Percentiles rank a stretch among this genome's conserved stretches.
phyloP scores from a whole-genome alignment of 2,888 invertebrate species.

The Helobdella robusta region DNA sequence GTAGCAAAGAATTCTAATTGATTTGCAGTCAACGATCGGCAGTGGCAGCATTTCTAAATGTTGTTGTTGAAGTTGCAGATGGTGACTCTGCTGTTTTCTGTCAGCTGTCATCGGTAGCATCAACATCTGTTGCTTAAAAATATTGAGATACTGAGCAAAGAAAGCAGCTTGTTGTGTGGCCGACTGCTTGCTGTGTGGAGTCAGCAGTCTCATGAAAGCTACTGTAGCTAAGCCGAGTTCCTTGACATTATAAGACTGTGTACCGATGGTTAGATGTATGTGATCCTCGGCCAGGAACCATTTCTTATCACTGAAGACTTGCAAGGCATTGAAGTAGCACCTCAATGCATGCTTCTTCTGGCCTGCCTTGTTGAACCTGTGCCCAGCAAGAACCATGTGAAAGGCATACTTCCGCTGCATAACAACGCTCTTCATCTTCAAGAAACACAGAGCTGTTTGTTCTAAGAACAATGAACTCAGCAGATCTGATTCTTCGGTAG shows the following conservation, averaged over 20 bases:
- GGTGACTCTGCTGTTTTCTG: conserved; percentile 28
- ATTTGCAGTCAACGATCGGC: conserved; percentile 62
- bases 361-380: conserved; percentile 82
- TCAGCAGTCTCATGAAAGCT: conserved; percentile 66
- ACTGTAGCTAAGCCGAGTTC: conserved; percentile 61
- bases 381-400: conserved; percentile 89
- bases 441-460: conserved; percentile 85
- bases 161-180: conserved; percentile 55
- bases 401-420: conserved; percentile 89
- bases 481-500: conserved; percentile 87
- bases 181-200: conserved; percentile 46
- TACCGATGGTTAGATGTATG: conserved; percentile 84
- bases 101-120: too few relatives aligned
- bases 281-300: conserved; percentile 92
- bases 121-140: conserved; percentile 57
- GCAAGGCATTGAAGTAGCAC: conserved; percentile 82
- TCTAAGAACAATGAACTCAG: conserved; percentile 84
- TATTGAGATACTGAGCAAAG: conserved; percentile 75
- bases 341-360: conserved; percentile 77
- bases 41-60: conserved; percentile 62
- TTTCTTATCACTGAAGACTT: conserved; percentile 67
- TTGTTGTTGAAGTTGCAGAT: too few relatives aligned
- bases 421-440: conserved; percentile 57
- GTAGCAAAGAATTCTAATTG: conserved; percentile 59
- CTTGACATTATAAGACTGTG: conserved; percentile 73